Percentiles rank a stretch among this genome's conserved stretches.
Evolutionary conservation across 2,797 vertebrate genomes (phyloP).

Genomic region (Esox masquinongy): DNA sequence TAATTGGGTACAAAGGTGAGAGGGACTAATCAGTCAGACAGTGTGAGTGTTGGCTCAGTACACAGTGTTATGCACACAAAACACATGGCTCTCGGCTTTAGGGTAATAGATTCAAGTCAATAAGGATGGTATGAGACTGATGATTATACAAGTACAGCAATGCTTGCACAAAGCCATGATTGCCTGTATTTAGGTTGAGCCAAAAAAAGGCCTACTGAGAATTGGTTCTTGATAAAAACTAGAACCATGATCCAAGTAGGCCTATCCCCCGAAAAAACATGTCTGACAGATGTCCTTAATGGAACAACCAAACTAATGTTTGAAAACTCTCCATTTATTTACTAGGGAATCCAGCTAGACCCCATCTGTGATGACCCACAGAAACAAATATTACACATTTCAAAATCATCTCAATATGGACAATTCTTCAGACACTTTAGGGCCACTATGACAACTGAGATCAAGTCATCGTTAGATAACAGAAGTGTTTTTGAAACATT

Average conservation of each 20-base stretch:
- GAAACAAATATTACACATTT: constrained; percentile 32
- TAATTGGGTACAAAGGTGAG: constrained; percentile 61
- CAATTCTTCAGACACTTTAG: not conserved
- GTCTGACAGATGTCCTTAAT: constrained; percentile 16
- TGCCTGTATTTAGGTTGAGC: constrained; percentile 24
- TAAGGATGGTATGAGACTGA: constrained; percentile 41
- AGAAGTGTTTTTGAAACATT: constrained; percentile 32
- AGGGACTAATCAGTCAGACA: constrained; percentile 37
- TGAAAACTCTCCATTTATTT: constrained; percentile 29
- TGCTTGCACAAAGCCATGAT: constrained; percentile 45
- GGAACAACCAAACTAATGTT: constrained; percentile 7
- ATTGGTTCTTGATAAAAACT: constrained; percentile 5
- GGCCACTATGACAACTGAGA: not conserved
- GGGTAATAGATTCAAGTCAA: constrained; percentile 64
- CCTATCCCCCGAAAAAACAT: constrained; percentile 14
- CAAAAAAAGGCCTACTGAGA: constrained; percentile 50
- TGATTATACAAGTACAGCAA: constrained; percentile 13
- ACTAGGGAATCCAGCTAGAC: constrained; percentile 19
- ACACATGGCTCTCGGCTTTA: constrained; percentile 29
- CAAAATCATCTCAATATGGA: not conserved
- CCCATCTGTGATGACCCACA: constrained; percentile 14
- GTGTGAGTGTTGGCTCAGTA: constrained; percentile 1
- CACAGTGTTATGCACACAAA: constrained; percentile 34
- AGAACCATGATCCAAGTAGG: constrained; percentile 25
- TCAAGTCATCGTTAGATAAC: constrained; percentile 23